Evolutionary conservation across 2,797 vertebrate species (phyloP), one percentile per base, ranked within the genome.

Genomic region (Myotis pilosus): DNA sequence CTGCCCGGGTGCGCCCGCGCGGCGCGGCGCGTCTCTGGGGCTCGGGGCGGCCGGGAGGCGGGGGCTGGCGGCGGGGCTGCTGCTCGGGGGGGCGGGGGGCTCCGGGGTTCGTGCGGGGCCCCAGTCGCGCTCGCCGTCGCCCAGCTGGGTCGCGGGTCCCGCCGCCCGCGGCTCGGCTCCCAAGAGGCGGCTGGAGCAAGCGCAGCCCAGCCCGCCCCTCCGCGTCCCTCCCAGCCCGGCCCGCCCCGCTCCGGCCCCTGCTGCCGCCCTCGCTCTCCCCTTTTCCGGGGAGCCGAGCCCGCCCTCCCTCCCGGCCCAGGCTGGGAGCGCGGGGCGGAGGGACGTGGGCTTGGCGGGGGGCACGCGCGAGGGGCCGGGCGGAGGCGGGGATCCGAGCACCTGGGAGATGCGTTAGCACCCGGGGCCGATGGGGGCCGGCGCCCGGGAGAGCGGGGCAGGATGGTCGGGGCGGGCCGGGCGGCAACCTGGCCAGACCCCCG

Each of bases 201-300:
- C 22, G 82, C 88, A 51, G 88, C 86, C 95, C 79, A 88, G 80
- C 94, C 94, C 96, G 95, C 96, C 96, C 96, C 93, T 95, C 76
- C 33, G 41, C 85, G 86, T 53, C 83, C 68, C 92, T 91, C 97
- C 95, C 92, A 5, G 86, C 81, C 94, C 64, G 90, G 69, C 95
- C 97, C 95, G 89, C 92, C 97, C 95, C 92, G 57, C 91, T 72
- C 72, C 41, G 28, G 68, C 62, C 86, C 80, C 96, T 20, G 22
- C 62, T 55, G 62, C 92, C 85, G 68, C 95, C 87, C 87, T 64
- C 74, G 33, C 55, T 23, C 68, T 79, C 94, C 87, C n/a, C 55
- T 92, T 87, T 95, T 95, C 95, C 89, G 49, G 92, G 90, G 96
- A 89, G 87, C 80, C 25, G 41, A 87, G 87, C 80, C 96, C 89